A percentile compares a stretch with the other conserved stretches of the same genome.
Evolutionary conservation across 2,888 invertebrate species (phyloP).

Genomic region (Hydraecia micacea): DNA sequence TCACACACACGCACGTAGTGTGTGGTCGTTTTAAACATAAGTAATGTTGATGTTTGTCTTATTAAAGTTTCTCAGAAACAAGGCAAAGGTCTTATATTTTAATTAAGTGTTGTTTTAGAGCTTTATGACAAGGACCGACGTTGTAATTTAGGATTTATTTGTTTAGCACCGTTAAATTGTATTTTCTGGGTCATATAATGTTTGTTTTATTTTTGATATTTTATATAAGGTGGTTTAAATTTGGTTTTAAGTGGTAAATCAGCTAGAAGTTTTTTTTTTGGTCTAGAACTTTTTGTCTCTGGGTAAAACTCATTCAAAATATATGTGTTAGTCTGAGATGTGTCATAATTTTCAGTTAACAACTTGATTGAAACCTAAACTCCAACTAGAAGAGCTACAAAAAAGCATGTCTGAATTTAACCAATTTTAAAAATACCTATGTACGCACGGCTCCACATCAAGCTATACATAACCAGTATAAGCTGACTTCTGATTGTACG

Average conservation of each 20-base stretch:
- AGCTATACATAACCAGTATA: no score
- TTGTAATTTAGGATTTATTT: constrained; percentile 52
- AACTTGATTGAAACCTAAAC: neutral
- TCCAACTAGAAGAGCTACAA: neutral
- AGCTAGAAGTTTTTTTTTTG: neutral
- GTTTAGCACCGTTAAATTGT: constrained; percentile 57
- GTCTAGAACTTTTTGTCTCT: neutral
- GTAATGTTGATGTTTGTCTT: constrained; percentile 34
- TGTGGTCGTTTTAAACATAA: constrained; percentile 13
- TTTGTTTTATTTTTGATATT: neutral
- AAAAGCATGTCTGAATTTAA: neutral
- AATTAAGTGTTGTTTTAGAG: constrained; percentile 38
- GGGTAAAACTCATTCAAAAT: no score
- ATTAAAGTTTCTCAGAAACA: constrained; percentile 53
- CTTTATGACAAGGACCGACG: constrained; percentile 52
- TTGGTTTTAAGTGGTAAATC: neutral
- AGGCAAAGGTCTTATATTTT: constrained; percentile 27
- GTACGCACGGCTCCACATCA: no score
- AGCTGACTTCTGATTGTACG: no score
- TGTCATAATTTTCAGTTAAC: neutral
- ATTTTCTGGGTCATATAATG: constrained; percentile 17
- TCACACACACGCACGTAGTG: constrained; percentile 1
- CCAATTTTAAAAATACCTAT: neutral
- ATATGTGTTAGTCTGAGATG: neutral
- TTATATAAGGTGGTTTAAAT: neutral